Conservation (phyloP, 2,797 vertebrate species). For the Vireo griseus region DNA sequence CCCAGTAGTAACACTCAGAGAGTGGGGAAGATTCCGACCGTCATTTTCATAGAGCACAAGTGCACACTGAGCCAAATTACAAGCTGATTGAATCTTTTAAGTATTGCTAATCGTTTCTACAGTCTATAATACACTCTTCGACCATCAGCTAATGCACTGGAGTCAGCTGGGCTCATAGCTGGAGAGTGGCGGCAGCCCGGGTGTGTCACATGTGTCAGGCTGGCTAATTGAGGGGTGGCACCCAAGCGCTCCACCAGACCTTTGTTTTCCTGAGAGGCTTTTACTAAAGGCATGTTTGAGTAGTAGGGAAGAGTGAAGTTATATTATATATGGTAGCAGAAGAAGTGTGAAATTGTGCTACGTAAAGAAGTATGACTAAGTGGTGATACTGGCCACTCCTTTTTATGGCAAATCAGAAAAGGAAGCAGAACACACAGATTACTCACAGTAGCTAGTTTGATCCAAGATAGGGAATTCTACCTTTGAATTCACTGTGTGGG, state of each 20-base stretch:
- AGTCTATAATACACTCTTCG: neutral
- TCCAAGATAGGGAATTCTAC: neutral
- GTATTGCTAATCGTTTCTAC: neutral
- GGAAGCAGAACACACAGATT: neutral
- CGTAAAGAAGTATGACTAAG: neutral
- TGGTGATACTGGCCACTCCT: neutral
- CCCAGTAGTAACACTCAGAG: neutral
- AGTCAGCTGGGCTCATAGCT: neutral
- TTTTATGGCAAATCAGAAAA: neutral
- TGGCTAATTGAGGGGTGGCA: neutral
- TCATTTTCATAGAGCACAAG: neutral
- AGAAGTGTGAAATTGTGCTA: neutral
- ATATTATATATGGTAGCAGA: neutral
- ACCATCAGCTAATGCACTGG: neutral
- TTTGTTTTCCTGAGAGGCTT: neutral
- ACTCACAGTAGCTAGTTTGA: neutral
- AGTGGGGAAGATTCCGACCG: neutral
- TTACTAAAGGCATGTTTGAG: neutral
- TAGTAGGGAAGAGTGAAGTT: neutral
- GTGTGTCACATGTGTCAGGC: neutral
- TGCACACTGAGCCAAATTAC: neutral
- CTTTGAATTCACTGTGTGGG: neutral
- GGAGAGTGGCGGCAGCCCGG: neutral
- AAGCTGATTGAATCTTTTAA: constrained; percentile 7
- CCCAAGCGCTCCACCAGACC: rapidly evolving